Evolutionary conservation across 2,113 vertebrate species (phyloP).

Genomic region (Falcunculus frontatus): DNA sequence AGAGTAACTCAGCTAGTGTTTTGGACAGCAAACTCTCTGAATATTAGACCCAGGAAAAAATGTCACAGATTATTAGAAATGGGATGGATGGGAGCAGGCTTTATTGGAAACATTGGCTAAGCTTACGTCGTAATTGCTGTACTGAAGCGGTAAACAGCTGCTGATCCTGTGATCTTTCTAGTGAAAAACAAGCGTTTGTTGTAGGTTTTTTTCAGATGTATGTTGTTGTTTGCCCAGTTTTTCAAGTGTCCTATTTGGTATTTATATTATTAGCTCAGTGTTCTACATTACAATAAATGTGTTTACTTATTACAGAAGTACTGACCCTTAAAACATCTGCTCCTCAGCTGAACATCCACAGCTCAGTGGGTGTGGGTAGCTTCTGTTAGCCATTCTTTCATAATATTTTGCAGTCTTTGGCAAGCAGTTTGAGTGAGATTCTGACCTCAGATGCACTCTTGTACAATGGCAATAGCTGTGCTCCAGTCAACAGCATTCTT

Average conservation of each 20-base stretch:
- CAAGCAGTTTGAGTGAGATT: constrained; percentile 38
- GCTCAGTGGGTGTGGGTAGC: constrained; percentile 48
- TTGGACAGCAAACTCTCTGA: constrained; percentile 20
- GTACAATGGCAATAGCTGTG: constrained; percentile 36
- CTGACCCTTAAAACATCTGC: constrained; percentile 47
- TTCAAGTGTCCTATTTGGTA: constrained; percentile 36
- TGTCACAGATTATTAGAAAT: constrained; percentile 43
- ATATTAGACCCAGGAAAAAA: constrained; percentile 41
- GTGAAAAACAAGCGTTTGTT: constrained; percentile 36
- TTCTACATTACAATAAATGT: constrained; percentile 47
- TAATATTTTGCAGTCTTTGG: constrained; percentile 56
- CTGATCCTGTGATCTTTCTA: constrained; percentile 50
- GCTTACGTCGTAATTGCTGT: not conserved
- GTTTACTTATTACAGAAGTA: constrained; percentile 48
- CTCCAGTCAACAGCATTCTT: constrained; percentile 52
- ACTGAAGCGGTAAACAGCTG: constrained; percentile 59
- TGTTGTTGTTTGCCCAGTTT: constrained; percentile 33
- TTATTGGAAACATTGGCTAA: constrained; percentile 58
- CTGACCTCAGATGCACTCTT: constrained; percentile 49
- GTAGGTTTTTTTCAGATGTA: constrained; percentile 31
- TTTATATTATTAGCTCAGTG: constrained; percentile 53
- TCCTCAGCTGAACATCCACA: constrained; percentile 20
- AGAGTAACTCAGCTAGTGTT: not conserved
- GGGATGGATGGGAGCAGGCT: constrained; percentile 9
- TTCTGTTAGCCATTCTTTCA: constrained; percentile 60